Percentiles rank a stretch among this genome's conserved stretches.
These are phyloP conservation scores for Trachemys scripta DNA, from an alignment of 2,113 vertebrate genomes.

Conservation along the genomic window DNA sequence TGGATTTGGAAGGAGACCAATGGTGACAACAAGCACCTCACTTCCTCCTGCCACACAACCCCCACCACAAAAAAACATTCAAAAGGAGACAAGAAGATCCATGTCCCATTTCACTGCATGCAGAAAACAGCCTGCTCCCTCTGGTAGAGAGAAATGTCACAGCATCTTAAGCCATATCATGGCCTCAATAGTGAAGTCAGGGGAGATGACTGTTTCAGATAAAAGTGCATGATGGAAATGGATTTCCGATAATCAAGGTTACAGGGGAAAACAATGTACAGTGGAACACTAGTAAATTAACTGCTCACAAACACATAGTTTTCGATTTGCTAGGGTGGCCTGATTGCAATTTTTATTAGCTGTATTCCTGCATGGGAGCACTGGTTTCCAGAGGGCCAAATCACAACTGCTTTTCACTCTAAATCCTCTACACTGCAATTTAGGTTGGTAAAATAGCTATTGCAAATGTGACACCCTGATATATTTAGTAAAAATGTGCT, in stretches of 20 bases:
- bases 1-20: background rate
- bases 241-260: background rate
- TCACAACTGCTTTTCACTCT: background rate
- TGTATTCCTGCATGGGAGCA: background rate
- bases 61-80: background rate
- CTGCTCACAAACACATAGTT: background rate
- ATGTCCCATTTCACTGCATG: background rate
- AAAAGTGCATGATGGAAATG: background rate
- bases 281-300: background rate
- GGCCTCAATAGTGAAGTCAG: background rate
- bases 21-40: background rate
- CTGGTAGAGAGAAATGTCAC: background rate
- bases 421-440: background rate
- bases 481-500: background rate
- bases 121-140: background rate
- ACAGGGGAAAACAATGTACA: background rate
- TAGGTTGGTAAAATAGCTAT: background rate
- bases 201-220: background rate
- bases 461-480: background rate
- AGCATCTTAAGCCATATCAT: background rate
- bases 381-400: background rate
- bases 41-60: background rate
- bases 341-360: background rate
- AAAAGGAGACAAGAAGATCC: background rate
- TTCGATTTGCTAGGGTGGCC: background rate